Evolutionary conservation across 2,797 vertebrate genomes (phyloP), one percentile per base, ranked within the genome.

Genomic region (Anableps anableps): DNA sequence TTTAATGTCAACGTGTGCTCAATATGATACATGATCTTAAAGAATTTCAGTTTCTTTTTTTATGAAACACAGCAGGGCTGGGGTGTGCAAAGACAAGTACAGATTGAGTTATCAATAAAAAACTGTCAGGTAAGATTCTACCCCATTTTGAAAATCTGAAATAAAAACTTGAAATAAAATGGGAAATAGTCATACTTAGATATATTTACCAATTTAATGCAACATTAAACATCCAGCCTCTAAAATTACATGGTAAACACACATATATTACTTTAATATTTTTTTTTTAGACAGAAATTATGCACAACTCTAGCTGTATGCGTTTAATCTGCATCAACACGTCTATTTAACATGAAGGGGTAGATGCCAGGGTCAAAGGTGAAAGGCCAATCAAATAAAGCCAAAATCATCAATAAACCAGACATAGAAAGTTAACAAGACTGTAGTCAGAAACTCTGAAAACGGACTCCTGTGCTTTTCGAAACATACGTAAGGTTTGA

Each of bases 311-410:
- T 16, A 23, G 31, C 23, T 66, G 34, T 64, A 72, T 19, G 50
- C 19, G n/a, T 51, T 72, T 50, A 38, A 45, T 68, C 36, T 66
- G 68, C 62, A 68, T 64, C 23, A 29, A 66, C 3, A 55, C 19
- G 72, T 76, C 77, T 73, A 71, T 78, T 68, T 74, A 75, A 31
- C 0, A 9, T 76, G 71, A 29, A 48, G 23, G 10, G 53, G 60
- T 76, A 0, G 34, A 80, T 68, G 51, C n/a, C 11, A 6, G 62
- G 34, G 36, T 16, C 70, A 85, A 84, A 85, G 72, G 84, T 78
- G 51, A 82, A 83, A 84, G 76, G 77, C 71, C 51, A 68, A 74
- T 16, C 50, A 71, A 74, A 85, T 47, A 79, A 21, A 34, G 5
- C 47, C 17, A 9, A 31, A 50, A n/a, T 47, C 68, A 79, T 84